Evolutionary conservation across 1,140 invertebrate genomes (phyloP).

Genomic region (Glossosoma conforme): DNA sequence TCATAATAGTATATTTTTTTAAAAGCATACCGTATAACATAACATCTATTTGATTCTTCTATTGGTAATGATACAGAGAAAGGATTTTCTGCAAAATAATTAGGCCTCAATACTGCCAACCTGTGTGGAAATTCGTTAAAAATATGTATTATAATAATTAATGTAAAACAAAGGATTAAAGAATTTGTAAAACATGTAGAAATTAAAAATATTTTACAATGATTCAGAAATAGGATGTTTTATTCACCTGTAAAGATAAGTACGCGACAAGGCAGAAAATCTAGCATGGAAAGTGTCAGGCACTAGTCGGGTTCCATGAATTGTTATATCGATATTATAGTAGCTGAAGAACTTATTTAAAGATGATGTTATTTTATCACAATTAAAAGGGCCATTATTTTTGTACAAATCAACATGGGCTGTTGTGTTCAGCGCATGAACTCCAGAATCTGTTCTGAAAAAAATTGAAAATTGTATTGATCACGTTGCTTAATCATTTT

Average conservation of each 20-base stretch:
- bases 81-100: too few relatives aligned
- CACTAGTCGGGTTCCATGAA: constrained; percentile 54
- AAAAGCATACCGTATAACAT: constrained; percentile 43
- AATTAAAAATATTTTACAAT: too few relatives aligned
- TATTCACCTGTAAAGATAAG: constrained; percentile 60
- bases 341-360: constrained; percentile 57
- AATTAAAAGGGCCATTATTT: constrained; percentile 47
- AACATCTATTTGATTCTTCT: constrained; percentile 50
- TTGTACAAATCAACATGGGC: constrained; percentile 59
- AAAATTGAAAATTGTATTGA: too few relatives aligned
- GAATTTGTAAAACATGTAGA: too few relatives aligned
- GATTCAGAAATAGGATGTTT: too few relatives aligned
- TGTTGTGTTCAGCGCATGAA: constrained; percentile 61
- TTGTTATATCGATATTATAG: constrained; percentile 49
- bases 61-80: constrained; percentile 43
- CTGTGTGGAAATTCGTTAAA: too few relatives aligned
- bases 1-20: neutral
- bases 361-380: constrained; percentile 36
- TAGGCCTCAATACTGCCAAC: too few relatives aligned
- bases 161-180: too few relatives aligned
- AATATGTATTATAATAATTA: too few relatives aligned
- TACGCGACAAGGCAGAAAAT: constrained; percentile 53
- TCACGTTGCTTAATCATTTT: too few relatives aligned
- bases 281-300: constrained; percentile 57
- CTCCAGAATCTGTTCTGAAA: constrained; percentile 66